Evolutionary conservation across 2,888 invertebrate genomes (phyloP).

Genomic region (Drosophila birchii): DNA sequence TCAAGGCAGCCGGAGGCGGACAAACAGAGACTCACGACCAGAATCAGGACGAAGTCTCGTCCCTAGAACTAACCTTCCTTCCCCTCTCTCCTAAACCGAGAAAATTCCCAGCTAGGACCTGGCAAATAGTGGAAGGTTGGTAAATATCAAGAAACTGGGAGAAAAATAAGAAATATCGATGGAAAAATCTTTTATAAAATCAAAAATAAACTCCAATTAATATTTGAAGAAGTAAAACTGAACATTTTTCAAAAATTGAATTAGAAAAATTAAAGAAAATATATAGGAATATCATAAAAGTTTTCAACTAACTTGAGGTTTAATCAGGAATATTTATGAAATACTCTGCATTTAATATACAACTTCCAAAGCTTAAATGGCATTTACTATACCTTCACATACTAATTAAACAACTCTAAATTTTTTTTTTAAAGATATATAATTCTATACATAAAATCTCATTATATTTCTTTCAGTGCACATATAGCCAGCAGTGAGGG

Average conservation of each 20-base stretch:
- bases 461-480: background rate
- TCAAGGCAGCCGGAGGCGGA: slow-evolving; percentile 53
- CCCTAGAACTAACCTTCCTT: slow-evolving; percentile 19
- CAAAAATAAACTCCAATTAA: background rate
- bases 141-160: slow-evolving; percentile 47
- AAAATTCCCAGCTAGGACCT: slow-evolving; percentile 60
- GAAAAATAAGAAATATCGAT: background rate
- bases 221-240: background rate
- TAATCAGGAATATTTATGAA: background rate
- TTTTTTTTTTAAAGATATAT: background rate
- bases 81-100: background rate
- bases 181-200: too few species aligned
- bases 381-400: background rate
- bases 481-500: slow-evolving; percentile 20
- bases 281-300: too few species aligned
- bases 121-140: slow-evolving; percentile 60
- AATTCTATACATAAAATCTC: background rate
- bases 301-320: too few species aligned
- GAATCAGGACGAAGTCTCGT: slow-evolving; percentile 25
- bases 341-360: background rate
- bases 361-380: background rate
- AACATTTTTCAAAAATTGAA: too few species aligned
- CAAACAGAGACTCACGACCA: slow-evolving; percentile 53
- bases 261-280: too few species aligned
- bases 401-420: background rate